These are phyloP conservation scores for Epirrhoe alternata DNA, from an alignment of 2,888 invertebrate species.

Conservation along the genomic window DNA sequence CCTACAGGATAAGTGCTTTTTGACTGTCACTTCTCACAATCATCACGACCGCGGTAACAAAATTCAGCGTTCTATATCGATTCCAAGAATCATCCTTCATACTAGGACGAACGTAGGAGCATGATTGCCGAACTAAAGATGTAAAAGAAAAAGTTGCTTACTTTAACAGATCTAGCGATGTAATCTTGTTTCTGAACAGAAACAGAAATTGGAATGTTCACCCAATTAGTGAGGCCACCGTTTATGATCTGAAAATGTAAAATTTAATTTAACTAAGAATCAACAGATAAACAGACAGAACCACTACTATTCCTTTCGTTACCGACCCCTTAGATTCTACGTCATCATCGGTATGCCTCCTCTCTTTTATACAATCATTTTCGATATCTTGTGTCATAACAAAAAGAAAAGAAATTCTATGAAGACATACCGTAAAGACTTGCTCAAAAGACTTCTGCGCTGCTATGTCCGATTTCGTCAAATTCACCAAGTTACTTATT, in stretches of 20 bases:
- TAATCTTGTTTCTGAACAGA: conserved; percentile 37
- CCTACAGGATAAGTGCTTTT: no score
- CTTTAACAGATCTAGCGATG: conserved; percentile 32
- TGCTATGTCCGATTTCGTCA: conserved; percentile 45
- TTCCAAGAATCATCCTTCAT: background rate
- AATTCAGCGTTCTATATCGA: no score
- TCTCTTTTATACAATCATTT: no score
- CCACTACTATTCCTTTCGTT: no score
- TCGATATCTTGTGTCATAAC: no score
- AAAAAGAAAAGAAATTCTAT: background rate
- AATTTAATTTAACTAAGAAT: background rate
- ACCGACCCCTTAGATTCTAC: no score
- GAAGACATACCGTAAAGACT: conserved; percentile 48
- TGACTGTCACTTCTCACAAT: no score
- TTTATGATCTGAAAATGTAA: conserved; percentile 55
- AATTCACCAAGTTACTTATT: conserved; percentile 35
- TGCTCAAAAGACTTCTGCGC: conserved; percentile 51
- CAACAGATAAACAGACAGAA: no score
- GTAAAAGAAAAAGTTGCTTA: conserved; percentile 24
- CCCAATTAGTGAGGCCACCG: conserved; percentile 53
- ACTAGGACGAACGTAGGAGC: no score
- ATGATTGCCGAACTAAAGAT: background rate
- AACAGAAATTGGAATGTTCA: conserved; percentile 40
- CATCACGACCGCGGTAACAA: no score
- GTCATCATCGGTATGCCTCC: no score